Evolutionary conservation across 2,888 invertebrate species (phyloP).

Genomic region (Caenorhabditis uteleia): DNA sequence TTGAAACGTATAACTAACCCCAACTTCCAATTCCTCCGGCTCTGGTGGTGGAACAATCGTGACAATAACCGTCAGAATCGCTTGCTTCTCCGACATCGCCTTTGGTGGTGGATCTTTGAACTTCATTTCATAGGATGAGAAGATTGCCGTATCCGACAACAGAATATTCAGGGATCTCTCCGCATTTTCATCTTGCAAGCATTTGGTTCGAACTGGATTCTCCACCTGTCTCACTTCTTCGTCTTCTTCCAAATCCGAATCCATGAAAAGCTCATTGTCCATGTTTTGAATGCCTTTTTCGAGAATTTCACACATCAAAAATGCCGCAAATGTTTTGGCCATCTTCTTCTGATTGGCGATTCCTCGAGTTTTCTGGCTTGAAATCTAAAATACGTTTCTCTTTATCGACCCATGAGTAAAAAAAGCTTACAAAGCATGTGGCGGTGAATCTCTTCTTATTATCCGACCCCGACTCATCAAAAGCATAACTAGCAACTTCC

Average conservation of each 20-base stretch:
- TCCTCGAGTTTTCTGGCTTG: constrained; percentile 59
- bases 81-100: constrained; percentile 19
- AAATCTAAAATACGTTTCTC: constrained; percentile 14
- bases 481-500: constrained; percentile 86
- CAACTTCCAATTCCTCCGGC: constrained; percentile 21
- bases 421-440: constrained; percentile 82
- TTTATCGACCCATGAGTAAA: not conserved
- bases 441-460: constrained; percentile 93
- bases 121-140: constrained; percentile 8
- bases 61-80: constrained; percentile 5
- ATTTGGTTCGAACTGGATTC: not conserved
- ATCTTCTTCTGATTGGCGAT: constrained; percentile 91
- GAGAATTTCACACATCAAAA: constrained; percentile 78
- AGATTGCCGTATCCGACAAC: constrained; percentile 28
- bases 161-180: constrained; percentile 16
- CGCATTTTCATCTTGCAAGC: constrained; percentile 5
- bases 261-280: constrained; percentile 6
- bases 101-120: constrained; percentile 11
- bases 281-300: constrained; percentile 18
- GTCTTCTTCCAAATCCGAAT: constrained; percentile 1
- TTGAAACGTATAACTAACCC: not conserved
- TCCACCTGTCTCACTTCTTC: not conserved
- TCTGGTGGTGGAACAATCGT: constrained; percentile 6
- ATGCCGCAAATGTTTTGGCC: constrained; percentile 93
- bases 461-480: constrained; percentile 82